These are phyloP conservation scores for Toxonevra muliebris DNA, from an alignment of 2,888 invertebrate species.

Conservation along the genomic window DNA sequence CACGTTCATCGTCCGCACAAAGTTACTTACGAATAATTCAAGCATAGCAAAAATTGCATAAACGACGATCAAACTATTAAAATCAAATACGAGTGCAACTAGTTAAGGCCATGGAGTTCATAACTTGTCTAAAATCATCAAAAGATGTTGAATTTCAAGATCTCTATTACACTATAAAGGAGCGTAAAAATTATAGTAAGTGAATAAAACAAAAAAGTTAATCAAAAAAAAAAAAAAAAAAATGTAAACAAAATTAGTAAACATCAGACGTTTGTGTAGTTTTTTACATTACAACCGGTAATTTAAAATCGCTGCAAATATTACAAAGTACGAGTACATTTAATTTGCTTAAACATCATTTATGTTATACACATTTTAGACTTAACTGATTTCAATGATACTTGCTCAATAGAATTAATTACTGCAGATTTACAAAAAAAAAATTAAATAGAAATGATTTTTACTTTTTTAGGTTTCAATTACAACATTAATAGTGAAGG, in stretches of 20 bases:
- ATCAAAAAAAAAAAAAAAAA: slow-evolving; percentile 5
- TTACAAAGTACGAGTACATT: no score
- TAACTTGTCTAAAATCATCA: slow-evolving; percentile 33
- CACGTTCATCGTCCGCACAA: slow-evolving; percentile 43
- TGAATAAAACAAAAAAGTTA: slow-evolving; percentile 20
- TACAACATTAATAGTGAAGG: no score
- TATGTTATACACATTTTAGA: no score
- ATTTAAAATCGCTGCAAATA: no score
- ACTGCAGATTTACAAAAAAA: no score
- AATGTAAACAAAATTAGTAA: neutral
- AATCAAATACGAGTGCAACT: neutral
- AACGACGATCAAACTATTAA: neutral
- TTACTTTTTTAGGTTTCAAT: no score
- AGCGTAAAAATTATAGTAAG: slow-evolving; percentile 59
- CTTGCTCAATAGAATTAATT: no score
- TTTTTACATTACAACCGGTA: no score
- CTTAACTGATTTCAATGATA: no score
- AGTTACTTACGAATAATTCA: slow-evolving; percentile 19
- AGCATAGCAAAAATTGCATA: neutral
- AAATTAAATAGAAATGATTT: no score
- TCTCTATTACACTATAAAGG: slow-evolving; percentile 59
- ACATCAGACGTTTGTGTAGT: neutral
- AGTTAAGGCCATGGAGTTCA: slow-evolving; percentile 8
- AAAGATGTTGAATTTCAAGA: slow-evolving; percentile 65
- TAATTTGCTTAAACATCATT: no score